phyloP scores from a whole-genome alignment of 2,113 vertebrate species.

The Mesocricetus auratus region DNA sequence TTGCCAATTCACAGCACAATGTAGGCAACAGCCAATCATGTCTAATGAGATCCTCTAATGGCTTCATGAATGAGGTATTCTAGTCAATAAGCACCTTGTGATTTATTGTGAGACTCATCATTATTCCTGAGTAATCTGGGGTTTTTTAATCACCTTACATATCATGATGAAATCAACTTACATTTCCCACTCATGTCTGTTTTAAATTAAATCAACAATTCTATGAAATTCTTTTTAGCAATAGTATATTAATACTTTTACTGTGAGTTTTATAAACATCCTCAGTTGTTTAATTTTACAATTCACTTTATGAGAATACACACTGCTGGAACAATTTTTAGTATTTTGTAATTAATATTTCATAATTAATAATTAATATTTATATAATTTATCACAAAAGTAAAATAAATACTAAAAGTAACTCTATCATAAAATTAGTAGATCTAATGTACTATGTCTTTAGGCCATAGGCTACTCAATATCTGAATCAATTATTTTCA shows the following conservation, averaged over 20 bases:
- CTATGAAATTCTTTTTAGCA: not conserved
- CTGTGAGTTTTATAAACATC: not conserved
- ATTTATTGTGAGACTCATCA: conserved; percentile 26
- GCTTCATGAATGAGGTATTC: conserved; percentile 60
- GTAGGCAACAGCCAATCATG: conserved; percentile 27
- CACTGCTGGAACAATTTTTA: not conserved
- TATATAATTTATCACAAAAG: not conserved
- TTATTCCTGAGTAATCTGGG: conserved; percentile 38
- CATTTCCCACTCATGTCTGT: not conserved
- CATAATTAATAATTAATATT: not conserved
- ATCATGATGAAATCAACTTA: conserved; percentile 21
- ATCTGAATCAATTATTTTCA: not conserved
- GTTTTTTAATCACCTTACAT: not conserved
- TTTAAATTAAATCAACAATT: not conserved
- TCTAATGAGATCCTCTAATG: not conserved
- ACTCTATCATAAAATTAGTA: not conserved
- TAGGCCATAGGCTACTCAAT: not conserved
- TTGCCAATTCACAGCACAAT: not conserved
- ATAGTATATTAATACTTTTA: not conserved
- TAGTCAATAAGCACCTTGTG: conserved; percentile 32
- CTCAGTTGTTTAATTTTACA: not conserved
- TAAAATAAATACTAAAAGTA: not conserved
- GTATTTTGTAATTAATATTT: conserved; percentile 15
- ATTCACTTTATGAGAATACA: not conserved
- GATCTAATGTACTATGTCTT: not conserved